Percentiles rank a stretch among this genome's conserved stretches.
phyloP scores from a whole-genome alignment of 2,888 invertebrate species.

The Thecophora atra region DNA sequence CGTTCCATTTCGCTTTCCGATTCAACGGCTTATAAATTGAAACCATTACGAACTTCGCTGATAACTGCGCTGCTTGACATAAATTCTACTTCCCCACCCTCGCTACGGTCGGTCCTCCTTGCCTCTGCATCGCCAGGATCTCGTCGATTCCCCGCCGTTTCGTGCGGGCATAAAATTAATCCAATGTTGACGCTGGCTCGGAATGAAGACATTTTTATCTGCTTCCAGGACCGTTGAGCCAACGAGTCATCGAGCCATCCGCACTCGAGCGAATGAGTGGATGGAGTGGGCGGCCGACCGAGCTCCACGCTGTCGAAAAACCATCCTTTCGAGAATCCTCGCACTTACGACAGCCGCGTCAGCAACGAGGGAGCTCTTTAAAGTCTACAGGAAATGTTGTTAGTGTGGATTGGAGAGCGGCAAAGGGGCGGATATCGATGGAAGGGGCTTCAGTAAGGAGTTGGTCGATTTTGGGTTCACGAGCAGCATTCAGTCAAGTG shows the following conservation, averaged over 20 bases:
- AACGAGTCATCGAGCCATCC: background rate
- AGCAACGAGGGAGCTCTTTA: background rate
- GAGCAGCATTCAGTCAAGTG: conserved; percentile 37
- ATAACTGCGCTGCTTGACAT: conserved; percentile 31
- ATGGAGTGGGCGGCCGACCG: too few relatives aligned
- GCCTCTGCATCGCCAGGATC: background rate
- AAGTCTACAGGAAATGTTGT: background rate
- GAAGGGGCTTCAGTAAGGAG: background rate
- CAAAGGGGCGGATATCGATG: background rate
- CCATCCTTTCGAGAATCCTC: conserved; percentile 25
- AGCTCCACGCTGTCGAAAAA: background rate
- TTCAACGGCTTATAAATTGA: conserved; percentile 29
- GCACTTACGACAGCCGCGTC: conserved; percentile 14
- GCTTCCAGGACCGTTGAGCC: conserved; percentile 4
- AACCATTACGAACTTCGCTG: conserved; percentile 16
- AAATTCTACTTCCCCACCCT: conserved; percentile 19
- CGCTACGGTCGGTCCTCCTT: background rate
- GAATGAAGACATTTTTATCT: conserved; percentile 34
- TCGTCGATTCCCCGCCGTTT: background rate
- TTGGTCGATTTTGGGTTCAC: background rate
- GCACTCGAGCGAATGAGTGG: background rate
- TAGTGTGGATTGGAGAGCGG: background rate
- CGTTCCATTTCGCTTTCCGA: conserved; percentile 15
- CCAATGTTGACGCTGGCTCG: conserved; percentile 27
- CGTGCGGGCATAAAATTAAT: conserved; percentile 33